Base-by-base conservation (phyloP, 2,113 vertebrate genomes). In the Osmerus eperlanus region DNA sequence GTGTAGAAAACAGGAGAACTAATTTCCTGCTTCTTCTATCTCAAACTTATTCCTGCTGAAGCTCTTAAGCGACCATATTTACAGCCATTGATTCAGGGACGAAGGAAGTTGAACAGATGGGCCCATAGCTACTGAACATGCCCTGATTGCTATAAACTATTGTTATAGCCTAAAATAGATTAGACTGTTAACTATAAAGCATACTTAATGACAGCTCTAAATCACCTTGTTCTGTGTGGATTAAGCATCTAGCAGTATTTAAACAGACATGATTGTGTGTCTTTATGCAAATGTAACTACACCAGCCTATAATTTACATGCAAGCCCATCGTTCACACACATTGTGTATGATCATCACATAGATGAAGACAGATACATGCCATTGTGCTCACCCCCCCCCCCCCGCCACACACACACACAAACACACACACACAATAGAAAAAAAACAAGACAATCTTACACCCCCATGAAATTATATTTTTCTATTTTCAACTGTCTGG, bases 101-200 rank as follows among this genome's bases (percentile, higher is more conserved):
- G 58, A 53, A 28, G 62, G 75, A 78, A 68, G 54, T 51, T 47
- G 3, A 85, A 79, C 83, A 86, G 86, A 81, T 85, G 88, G 77
- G 76, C 81, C 80, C 58, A 55, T 12, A 86, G 67, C 79, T 76
- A 71, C 68, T 82, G 76, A 84, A 73, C 80, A 55, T 77, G 76
- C 68, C 47, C 64, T 83, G 15, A 23, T 66, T 78, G 79, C 58
- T 47, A 84, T 88, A 85, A 90, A 88, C 79, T 80, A 86, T 74
- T 82, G 80, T 88, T 84, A 89, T 81, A 72, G 66, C 71, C 68
- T 54, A 36, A 62, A 63, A 74, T 74, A 72, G 78, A 82, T 82
- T 61, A 81, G 55, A 65, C 60, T 77, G 70, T 82, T 79, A 52
- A 65, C 65, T 71, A 72, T 80, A 71, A 83, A 84, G 15, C 61